These are phyloP conservation scores for Prenolepis imparis DNA, from an alignment of 2,888 invertebrate genomes.

Conservation along the genomic window DNA sequence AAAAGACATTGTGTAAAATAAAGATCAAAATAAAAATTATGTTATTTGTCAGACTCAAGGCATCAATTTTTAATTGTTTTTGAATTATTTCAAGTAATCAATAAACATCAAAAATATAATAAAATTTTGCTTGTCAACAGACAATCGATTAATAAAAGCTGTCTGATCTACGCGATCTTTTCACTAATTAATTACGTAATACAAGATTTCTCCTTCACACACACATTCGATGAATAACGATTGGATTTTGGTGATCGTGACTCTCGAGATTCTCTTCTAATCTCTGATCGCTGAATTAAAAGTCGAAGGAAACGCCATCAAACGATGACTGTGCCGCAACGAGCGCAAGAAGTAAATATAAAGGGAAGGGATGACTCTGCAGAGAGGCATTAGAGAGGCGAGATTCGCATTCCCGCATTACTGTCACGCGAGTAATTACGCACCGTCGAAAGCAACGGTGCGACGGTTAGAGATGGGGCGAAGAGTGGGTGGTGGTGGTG, in stretches of 20 bases:
- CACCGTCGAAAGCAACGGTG: conserved; percentile 68
- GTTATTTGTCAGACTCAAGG: not conserved
- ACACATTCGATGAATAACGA: not conserved
- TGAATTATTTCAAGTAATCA: not conserved
- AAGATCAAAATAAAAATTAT: not conserved
- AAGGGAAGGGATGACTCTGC: conserved; percentile 60
- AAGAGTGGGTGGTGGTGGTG: conserved; percentile 25
- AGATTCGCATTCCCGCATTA: conserved; percentile 83
- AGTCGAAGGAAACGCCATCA: conserved; percentile 8
- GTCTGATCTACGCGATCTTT: not conserved
- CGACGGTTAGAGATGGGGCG: conserved; percentile 31
- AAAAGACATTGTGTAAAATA: not conserved
- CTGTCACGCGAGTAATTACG: conserved; percentile 86
- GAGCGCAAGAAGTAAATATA: conserved; percentile 18
- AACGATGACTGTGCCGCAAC: conserved; percentile 28
- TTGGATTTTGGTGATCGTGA: conserved; percentile 30
- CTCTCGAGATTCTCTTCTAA: conserved; percentile 32
- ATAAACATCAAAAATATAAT: not conserved
- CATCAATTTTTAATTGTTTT: not conserved
- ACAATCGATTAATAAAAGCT: not conserved
- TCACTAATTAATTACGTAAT: not conserved
- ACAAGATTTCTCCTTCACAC: not conserved
- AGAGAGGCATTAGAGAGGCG: conserved; percentile 69
- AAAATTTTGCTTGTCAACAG: not conserved
- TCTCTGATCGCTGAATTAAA: conserved; percentile 30